A percentile compares a stretch with the other conserved stretches of the same genome.
These are phyloP conservation scores for Agriopis aurantiaria DNA, from an alignment of 2,888 invertebrate species.

Conservation along the genomic window DNA sequence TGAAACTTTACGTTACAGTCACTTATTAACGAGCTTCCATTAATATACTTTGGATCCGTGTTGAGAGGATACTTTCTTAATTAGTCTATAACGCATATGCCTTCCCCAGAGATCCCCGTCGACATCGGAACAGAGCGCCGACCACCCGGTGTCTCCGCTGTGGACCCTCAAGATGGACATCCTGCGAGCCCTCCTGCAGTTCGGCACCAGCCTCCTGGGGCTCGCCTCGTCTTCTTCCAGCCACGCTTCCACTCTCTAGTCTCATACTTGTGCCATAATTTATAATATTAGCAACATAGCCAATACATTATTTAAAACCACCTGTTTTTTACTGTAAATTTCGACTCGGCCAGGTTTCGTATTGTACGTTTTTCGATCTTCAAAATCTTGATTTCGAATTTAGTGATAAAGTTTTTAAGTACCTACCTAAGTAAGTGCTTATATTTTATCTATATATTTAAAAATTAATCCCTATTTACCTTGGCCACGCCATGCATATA, in stretches of 20 bases:
- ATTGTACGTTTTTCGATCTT: too few relatives aligned
- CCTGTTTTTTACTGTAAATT: neutral
- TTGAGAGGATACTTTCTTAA: neutral
- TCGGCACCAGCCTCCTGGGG: slow-evolving; percentile 68
- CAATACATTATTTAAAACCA: slow-evolving; percentile 12
- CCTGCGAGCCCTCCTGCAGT: slow-evolving; percentile 69
- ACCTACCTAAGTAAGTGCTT: too few relatives aligned
- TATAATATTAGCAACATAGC: slow-evolving; percentile 9
- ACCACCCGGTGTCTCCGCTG: slow-evolving; percentile 56
- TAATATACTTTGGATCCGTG: too few relatives aligned
- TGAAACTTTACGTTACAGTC: too few relatives aligned
- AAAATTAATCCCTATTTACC: too few relatives aligned
- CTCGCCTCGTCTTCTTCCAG: slow-evolving; percentile 65
- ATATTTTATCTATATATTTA: too few relatives aligned
- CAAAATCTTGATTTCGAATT: too few relatives aligned
- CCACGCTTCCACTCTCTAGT: slow-evolving; percentile 48
- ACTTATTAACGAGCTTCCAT: too few relatives aligned
- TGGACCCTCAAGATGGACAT: slow-evolving; percentile 74
- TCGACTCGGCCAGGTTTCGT: too few relatives aligned
- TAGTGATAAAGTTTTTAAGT: too few relatives aligned
- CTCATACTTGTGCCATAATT: slow-evolving; percentile 48
- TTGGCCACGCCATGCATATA: too few relatives aligned
- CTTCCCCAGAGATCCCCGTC: slow-evolving; percentile 14
- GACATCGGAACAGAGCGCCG: slow-evolving; percentile 16
- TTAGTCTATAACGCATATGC: neutral